Evolutionary conservation across 2,888 invertebrate species (phyloP), one percentile per base, ranked within the genome.

Genomic region (Epiblema foenella): DNA sequence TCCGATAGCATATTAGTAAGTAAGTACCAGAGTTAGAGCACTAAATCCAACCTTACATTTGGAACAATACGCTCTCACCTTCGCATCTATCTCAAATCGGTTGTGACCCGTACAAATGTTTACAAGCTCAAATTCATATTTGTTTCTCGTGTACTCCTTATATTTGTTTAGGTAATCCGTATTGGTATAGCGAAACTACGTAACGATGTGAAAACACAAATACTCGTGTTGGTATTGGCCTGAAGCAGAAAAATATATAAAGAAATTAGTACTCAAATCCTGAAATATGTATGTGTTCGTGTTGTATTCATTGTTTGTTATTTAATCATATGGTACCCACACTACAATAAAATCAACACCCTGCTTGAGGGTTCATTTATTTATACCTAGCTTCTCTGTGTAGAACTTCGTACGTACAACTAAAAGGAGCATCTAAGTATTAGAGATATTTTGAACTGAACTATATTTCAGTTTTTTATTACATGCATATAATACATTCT

Each of bases 171-270:
- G 71, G 71, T 71, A 62, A 70, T 71, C 60, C 71, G 33, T 71
- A 51, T 71, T 71, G 60, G 71, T 51, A 12, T 66, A 54, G 60
- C 37, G 59, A 42, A 68, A 66, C 70, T 66, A 70, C 66, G 67
- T 71, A 71, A 71, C 71, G 71, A 71, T 71, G 71, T 57, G 71
- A 67, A 67, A 71, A 71, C 67, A 66, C 64, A 70, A 65, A 70
- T 37, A 15, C 46, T 17, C 54, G 60, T 54, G 33, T 70, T 59
- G 65, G 37, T 64, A 52, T 46, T 42, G 29, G 12, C 15, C 20
- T 20, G 12, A 18, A 12, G 20, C 10, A 18, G 33, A 65, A 52
- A 59, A 60, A 70, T 17, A 15, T 33, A 56, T 68, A 49, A 62
- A 46, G 20, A 42, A 39, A 52, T 52, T 64, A 52, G 10, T 63